Percentiles rank a stretch among this genome's conserved stretches.
Evolutionary conservation across 2,888 invertebrate genomes (phyloP).

Genomic region (Doris montereyensis): DNA sequence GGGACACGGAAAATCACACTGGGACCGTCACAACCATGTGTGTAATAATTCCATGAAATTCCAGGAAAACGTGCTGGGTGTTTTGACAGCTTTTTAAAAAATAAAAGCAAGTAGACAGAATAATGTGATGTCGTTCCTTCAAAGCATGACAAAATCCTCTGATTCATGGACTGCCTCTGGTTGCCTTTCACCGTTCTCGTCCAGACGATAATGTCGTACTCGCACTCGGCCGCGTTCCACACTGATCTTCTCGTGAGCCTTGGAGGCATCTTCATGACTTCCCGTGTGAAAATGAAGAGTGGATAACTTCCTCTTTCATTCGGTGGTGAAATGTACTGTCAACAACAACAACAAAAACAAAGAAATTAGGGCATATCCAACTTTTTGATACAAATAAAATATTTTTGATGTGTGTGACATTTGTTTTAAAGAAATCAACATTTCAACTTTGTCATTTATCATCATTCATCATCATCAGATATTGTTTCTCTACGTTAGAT

Average conservation of each 20-base stretch:
- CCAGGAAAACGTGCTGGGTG: too few species aligned
- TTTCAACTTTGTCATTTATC: too few species aligned
- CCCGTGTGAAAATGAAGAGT: slow-evolving; percentile 86
- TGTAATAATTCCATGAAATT: too few species aligned
- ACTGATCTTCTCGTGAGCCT: slow-evolving; percentile 44
- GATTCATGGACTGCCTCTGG: slow-evolving; percentile 57
- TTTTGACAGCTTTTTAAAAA: too few species aligned
- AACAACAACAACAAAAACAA: slow-evolving; percentile 28
- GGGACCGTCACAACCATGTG: too few species aligned
- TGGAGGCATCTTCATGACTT: slow-evolving; percentile 52
- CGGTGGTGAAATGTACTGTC: slow-evolving; percentile 76
- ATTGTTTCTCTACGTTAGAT: too few species aligned
- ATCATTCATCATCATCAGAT: too few species aligned
- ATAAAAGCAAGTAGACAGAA: too few species aligned
- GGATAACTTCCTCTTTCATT: slow-evolving; percentile 80
- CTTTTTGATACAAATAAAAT: background rate
- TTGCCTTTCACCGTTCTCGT: slow-evolving; percentile 50
- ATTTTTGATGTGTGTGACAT: too few species aligned
- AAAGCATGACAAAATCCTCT: slow-evolving; percentile 66
- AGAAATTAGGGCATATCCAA: background rate
- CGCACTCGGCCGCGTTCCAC: slow-evolving; percentile 55
- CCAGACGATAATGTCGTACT: slow-evolving; percentile 51
- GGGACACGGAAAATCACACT: too few species aligned
- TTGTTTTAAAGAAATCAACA: too few species aligned
- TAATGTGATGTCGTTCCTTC: too few species aligned